A percentile compares a stretch with the other conserved stretches of the same genome.
Conservation (phyloP, 2,797 vertebrate species). For the Anniella stebbinsi region DNA sequence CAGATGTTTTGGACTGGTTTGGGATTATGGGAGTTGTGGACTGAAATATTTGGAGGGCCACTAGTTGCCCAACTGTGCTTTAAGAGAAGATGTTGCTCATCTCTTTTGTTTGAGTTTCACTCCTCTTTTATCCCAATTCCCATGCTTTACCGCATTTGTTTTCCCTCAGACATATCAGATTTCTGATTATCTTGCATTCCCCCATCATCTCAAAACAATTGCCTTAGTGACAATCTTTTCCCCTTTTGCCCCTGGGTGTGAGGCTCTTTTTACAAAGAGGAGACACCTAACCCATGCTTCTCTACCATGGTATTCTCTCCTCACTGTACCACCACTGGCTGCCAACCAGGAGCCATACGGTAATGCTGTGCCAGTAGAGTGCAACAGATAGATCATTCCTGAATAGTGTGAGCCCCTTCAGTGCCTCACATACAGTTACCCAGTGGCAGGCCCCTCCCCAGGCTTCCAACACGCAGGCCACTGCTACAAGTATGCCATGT, state of each 20-base stretch:
- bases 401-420: background rate
- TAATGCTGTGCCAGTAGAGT: background rate
- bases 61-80: too few relatives aligned
- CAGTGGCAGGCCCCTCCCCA: background rate
- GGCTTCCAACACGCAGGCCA: background rate
- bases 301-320: too few relatives aligned
- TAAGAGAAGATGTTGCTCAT: too few relatives aligned
- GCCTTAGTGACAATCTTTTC: background rate
- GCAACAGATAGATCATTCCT: background rate
- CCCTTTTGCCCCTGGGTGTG: background rate
- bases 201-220: background rate
- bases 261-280: background rate
- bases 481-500: background rate
- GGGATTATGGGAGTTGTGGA: too few relatives aligned
- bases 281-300: background rate
- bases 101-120: background rate
- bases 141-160: background rate
- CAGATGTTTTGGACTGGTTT: too few relatives aligned
- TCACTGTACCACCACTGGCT: background rate
- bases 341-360: too few relatives aligned
- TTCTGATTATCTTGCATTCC: background rate
- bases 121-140: background rate
- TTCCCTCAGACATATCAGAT: background rate
- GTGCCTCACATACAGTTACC: background rate
- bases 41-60: too few relatives aligned